phyloP scores from a whole-genome alignment of 2,797 vertebrate genomes.

The Xiphorhynchus erythropygius region DNA sequence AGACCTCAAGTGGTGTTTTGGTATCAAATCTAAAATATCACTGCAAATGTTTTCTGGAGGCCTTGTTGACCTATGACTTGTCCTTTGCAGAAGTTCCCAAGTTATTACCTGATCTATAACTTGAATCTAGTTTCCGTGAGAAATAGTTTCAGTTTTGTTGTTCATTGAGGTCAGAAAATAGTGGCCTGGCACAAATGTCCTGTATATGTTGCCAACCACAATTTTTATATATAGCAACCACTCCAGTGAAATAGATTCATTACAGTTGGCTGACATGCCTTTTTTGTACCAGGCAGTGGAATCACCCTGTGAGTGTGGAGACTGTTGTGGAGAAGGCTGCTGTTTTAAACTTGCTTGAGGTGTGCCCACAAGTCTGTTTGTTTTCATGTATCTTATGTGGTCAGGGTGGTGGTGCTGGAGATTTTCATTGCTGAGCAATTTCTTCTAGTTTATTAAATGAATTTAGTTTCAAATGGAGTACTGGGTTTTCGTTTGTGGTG shows the following conservation, averaged over 20 bases:
- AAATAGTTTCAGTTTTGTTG: conserved; percentile 24
- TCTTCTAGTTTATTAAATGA: conserved; percentile 56
- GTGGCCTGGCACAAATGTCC: background rate
- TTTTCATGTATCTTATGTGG: conserved; percentile 48
- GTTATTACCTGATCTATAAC: background rate
- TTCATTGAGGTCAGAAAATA: conserved; percentile 1
- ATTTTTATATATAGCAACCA: conserved; percentile 24
- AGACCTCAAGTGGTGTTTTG: background rate
- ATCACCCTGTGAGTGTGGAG: conserved; percentile 13
- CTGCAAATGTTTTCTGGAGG: background rate
- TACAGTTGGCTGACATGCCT: conserved; percentile 6
- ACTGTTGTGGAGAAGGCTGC: conserved; percentile 22
- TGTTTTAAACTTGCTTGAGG: conserved; percentile 29
- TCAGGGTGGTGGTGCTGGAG: conserved; percentile 51
- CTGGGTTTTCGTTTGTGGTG: conserved; percentile 67
- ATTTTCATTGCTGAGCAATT: conserved; percentile 68
- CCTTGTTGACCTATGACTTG: background rate
- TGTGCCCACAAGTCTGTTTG: conserved; percentile 54
- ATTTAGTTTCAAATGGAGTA: conserved; percentile 56
- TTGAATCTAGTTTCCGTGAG: background rate
- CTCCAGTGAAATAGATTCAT: conserved; percentile 28
- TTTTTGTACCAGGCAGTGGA: conserved; percentile 44
- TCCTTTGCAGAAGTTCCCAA: conserved; percentile 4
- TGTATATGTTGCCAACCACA: background rate
- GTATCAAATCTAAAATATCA: background rate